These are phyloP conservation scores for Philotrypesis tridentata DNA, from an alignment of 1,140 invertebrate genomes.

Conservation along the genomic window DNA sequence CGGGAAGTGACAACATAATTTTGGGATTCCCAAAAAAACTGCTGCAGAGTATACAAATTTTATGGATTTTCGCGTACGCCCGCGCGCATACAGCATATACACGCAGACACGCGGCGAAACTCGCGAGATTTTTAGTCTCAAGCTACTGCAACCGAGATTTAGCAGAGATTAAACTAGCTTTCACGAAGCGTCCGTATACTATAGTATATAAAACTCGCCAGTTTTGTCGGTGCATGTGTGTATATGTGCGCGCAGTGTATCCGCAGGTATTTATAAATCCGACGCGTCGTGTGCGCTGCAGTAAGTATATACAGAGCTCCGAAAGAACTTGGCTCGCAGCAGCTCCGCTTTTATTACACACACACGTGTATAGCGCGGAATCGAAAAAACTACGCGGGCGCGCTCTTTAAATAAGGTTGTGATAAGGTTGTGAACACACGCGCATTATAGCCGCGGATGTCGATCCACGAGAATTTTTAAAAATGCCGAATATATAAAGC, in stretches of 20 bases:
- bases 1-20: too few species aligned
- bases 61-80: too few species aligned
- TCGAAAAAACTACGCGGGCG: conserved; percentile 53
- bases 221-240: not conserved
- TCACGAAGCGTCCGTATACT: not conserved
- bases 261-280: not conserved
- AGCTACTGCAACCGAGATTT: not conserved
- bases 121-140: not conserved
- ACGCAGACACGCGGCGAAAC: not conserved
- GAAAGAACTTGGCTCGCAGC: not conserved
- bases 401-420: conserved; percentile 72
- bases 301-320: too few species aligned
- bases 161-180: not conserved
- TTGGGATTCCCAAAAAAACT: too few species aligned
- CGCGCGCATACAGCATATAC: too few species aligned
- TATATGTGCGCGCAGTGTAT: too few species aligned
- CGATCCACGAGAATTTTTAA: conserved; percentile 57
- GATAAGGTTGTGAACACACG: conserved; percentile 72
- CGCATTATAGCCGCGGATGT: conserved; percentile 64
- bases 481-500: conserved; percentile 2
- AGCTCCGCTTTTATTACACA: not conserved
- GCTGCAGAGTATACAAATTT: too few species aligned
- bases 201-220: not conserved
- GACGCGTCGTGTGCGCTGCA: not conserved
- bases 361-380: not conserved